phyloP scores from a whole-genome alignment of 2,797 vertebrate genomes.

The Graptemys geographica region DNA sequence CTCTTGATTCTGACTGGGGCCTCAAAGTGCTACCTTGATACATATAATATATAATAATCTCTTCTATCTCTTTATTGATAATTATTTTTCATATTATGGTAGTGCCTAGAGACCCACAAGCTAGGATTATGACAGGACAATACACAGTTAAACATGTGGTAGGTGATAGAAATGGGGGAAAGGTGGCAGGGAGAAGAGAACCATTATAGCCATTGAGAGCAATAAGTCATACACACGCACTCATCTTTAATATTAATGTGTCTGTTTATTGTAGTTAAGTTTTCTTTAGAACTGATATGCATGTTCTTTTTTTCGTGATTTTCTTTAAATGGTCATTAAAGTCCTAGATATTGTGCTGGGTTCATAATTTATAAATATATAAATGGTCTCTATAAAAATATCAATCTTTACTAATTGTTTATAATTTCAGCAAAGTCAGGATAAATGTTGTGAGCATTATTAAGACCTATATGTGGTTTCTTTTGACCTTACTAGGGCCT shows the following conservation, averaged over 20 bases:
- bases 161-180: neutral
- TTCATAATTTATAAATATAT: rapidly evolving
- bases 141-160: constrained; percentile 19
- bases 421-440: too few relatives aligned
- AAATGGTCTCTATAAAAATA: too few relatives aligned
- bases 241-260: too few relatives aligned
- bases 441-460: too few relatives aligned
- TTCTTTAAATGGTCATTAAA: neutral
- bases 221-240: too few relatives aligned
- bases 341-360: neutral
- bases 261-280: neutral
- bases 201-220: too few relatives aligned
- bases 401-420: too few relatives aligned
- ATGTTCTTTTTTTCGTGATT: rapidly evolving
- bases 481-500: too few relatives aligned
- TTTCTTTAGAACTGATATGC: neutral
- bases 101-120: constrained; percentile 36
- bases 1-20: constrained; percentile 21
- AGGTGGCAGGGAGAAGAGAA: too few relatives aligned
- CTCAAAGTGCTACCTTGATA: constrained; percentile 2
- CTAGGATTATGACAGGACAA: constrained; percentile 18
- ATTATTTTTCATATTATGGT: constrained; percentile 55
- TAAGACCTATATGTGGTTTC: too few relatives aligned
- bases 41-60: constrained; percentile 22
- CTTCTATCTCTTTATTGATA: constrained; percentile 21